A percentile compares a stretch with the other conserved stretches of the same genome.
These are phyloP conservation scores for Plecotus auritus DNA, from an alignment of 2,113 vertebrate genomes.

Conservation along the genomic window DNA sequence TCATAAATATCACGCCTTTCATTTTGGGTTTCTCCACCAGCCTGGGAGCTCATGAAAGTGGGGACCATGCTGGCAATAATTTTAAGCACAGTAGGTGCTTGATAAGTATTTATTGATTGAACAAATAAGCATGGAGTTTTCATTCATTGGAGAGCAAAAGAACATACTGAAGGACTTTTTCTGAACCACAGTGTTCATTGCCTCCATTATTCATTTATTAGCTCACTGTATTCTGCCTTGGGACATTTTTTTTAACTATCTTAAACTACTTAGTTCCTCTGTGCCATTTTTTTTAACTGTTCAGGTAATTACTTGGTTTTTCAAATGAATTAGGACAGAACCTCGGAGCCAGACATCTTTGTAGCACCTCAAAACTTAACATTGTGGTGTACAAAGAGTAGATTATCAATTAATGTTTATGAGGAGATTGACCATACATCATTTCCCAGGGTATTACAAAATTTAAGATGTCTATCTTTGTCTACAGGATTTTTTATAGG, in stretches of 20 bases:
- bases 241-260: not conserved
- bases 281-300: not conserved
- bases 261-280: conserved; percentile 27
- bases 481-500: not conserved
- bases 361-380: not conserved
- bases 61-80: not conserved
- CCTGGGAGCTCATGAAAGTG: not conserved
- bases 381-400: not conserved
- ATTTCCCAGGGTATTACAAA: not conserved
- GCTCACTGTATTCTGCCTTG: not conserved
- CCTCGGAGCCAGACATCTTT: not conserved
- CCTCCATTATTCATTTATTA: not conserved
- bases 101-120: not conserved
- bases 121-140: not conserved
- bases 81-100: not conserved
- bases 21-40: not conserved
- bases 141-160: not conserved
- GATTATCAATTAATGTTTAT: not conserved
- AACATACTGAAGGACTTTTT: not conserved
- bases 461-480: not conserved
- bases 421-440: not conserved
- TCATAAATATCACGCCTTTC: not conserved
- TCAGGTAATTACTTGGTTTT: not conserved
- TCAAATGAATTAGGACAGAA: conserved; percentile 24
- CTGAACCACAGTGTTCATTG: not conserved